Percentiles rank a stretch among this genome's conserved stretches.
These are phyloP conservation scores for Channa argus DNA, from an alignment of 2,113 vertebrate species.

Conservation along the genomic window DNA sequence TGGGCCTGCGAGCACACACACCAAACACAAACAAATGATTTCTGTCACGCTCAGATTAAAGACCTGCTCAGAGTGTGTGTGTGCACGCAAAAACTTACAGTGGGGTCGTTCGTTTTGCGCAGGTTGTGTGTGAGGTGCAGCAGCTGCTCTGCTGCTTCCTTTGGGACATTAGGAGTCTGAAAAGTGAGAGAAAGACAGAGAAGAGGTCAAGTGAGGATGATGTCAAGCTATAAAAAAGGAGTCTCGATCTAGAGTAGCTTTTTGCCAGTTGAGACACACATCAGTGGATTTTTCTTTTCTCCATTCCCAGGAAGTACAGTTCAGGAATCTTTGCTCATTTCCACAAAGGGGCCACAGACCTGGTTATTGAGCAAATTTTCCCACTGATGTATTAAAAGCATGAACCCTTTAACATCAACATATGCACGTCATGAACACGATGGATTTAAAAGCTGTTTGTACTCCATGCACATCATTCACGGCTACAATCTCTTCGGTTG, in stretches of 20 bases:
- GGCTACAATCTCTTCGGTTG: too few species aligned
- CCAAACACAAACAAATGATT: constrained; percentile 19
- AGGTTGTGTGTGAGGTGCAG: constrained; percentile 91
- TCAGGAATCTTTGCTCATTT: too few species aligned
- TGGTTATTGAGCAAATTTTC: too few species aligned
- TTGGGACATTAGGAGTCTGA: constrained; percentile 87
- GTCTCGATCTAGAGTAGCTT: background rate
- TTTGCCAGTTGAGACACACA: background rate
- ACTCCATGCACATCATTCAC: too few species aligned
- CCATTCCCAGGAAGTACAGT: too few species aligned
- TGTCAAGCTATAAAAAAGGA: background rate
- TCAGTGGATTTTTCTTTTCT: too few species aligned
- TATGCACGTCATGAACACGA: too few species aligned
- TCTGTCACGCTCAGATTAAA: background rate
- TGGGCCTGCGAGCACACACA: constrained; percentile 83
- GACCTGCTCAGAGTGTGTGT: background rate
- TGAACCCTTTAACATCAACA: too few species aligned
- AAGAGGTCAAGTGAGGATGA: background rate
- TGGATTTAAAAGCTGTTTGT: too few species aligned
- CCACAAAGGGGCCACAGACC: too few species aligned
- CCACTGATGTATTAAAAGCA: too few species aligned
- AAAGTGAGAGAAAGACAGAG: constrained; percentile 6
- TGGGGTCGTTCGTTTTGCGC: constrained; percentile 88
- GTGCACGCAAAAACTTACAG: constrained; percentile 80
- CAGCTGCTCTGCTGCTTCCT: constrained; percentile 87